Evolutionary conservation across 2,888 invertebrate genomes (phyloP), one percentile per base, ranked within the genome.

Genomic region (Coenonympha arcania): DNA sequence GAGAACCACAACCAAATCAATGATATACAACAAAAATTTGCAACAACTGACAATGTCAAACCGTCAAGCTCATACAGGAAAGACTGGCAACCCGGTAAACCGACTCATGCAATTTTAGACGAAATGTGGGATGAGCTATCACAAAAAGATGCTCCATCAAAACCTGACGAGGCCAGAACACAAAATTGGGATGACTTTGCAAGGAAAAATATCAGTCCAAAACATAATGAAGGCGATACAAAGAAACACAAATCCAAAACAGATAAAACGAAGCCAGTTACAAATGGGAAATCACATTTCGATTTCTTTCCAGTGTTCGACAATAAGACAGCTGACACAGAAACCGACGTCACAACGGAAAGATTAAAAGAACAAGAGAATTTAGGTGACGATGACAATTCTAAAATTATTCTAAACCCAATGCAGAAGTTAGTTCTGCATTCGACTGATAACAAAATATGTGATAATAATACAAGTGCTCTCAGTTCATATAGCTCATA

Each of bases 361-460:
- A 37, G 53, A 1, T 45, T 45, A 44, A 59, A 58, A 42, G 53
- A 58, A 36, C 51, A 59, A 20, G 58, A n/a, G n/a, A n/a, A 57
- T 4, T 50, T 52, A 20, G 57, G 47, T 55, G 70, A 67, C 48
- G 79, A 79, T 52, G 82, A 80, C 59, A 77, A 73, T 74, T 75
- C 79, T 78, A 79, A 81, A 71, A 74, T 83, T 70, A 82, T 86
- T 69, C 62, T 86, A 83, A 83, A 86, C 69, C 78, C 87, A 76
- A 82, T 86, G 86, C 87, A 83, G 77, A 84, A 86, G 62, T 50
- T 86, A 80, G 80, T 78, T 74, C 73, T 86, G 82, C 83, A 78
- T 73, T 72, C 85, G 86, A 86, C 86, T 85, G 86, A 86, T 80
- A 86, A 79, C 69, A 80, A 81, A 73, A 73, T 82, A 78, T 86